Evolutionary conservation across 2,797 vertebrate genomes (phyloP).

Genomic region (Australoheros facetus): DNA sequence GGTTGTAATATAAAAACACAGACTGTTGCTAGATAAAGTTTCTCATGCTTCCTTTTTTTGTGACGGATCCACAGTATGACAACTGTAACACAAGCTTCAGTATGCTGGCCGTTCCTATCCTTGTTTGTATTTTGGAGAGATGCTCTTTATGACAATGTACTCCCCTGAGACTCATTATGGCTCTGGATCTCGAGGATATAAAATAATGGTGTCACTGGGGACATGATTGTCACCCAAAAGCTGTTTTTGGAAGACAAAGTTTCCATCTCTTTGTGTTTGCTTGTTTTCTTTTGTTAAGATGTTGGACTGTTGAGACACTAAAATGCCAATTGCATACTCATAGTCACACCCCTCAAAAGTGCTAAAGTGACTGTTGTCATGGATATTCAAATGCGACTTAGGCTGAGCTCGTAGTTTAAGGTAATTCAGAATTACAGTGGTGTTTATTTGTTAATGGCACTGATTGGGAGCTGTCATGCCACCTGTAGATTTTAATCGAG

Average conservation of each 20-base stretch:
- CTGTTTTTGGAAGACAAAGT: slow-evolving; percentile 42
- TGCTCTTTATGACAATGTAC: slow-evolving; percentile 39
- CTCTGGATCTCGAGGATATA: slow-evolving; percentile 69
- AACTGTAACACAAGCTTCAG: slow-evolving; percentile 41
- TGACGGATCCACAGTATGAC: slow-evolving; percentile 39
- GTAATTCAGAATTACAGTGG: slow-evolving; percentile 25
- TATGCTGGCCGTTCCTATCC: slow-evolving; percentile 40
- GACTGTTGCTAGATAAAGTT: background rate
- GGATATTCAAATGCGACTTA: slow-evolving; percentile 42
- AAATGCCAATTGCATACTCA: slow-evolving; percentile 35
- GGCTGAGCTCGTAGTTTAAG: slow-evolving; percentile 15
- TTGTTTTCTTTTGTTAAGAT: slow-evolving; percentile 34
- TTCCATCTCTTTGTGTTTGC: slow-evolving; percentile 5
- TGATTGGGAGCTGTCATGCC: slow-evolving; percentile 28
- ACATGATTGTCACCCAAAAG: slow-evolving; percentile 40
- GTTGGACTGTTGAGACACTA: slow-evolving; percentile 19
- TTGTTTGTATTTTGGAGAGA: slow-evolving; percentile 30
- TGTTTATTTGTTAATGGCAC: slow-evolving; percentile 32
- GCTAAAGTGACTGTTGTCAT: slow-evolving; percentile 46
- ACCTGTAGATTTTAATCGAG: slow-evolving; percentile 56
- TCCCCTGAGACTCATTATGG: slow-evolving; percentile 70
- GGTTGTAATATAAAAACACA: background rate
- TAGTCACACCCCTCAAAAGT: slow-evolving; percentile 21
- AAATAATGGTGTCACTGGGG: slow-evolving; percentile 73
- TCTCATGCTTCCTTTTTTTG: background rate